Base-by-base conservation (phyloP, 2,888 invertebrate genomes). In the Oegoconia quadripuncta region DNA sequence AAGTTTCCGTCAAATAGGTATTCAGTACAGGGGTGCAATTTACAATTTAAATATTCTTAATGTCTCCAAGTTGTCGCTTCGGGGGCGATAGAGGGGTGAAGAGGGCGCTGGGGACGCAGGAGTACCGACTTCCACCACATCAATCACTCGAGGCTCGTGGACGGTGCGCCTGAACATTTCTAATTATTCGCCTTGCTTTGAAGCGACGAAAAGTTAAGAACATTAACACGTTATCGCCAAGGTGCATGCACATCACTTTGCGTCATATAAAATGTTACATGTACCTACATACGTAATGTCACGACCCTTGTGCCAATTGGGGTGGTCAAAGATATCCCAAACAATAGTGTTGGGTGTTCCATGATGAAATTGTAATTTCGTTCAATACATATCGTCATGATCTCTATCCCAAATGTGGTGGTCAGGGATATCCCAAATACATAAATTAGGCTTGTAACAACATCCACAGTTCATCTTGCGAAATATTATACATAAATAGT, bases 31-130 rank as follows among this genome's bases (percentile, higher is more conserved):
- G 76, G 59, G 66, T 79, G 78, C 69, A 83, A 87, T 86, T 84
- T 86, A 83, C 81, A 86, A 84, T 87, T 84, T 83, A 86, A 87
- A 87, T 87, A 83, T 84, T 82, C 77, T 81, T 86, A 84, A 87
- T 87, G 86, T 86, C 79, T 73, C 78, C 79, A 74, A 83, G 86
- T 81, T 77, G 80, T 77, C 81, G 75, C 68, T 50, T 57, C 53
- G 52, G 54, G 44, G 54, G 57, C 47, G 46, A 50, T 48, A 42
- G 50, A 51, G 48, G 48, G 50, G 52, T 55, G 58, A 37, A 43
- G 44, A 50, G 52, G 60, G 56, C 37, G 37, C 28, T n/a, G 35
- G 53, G 46, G 47, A 58, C 46, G 52, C 44, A 48, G 51, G 46
- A 42, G 30, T 62, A 60, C 62, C 64, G 69, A 64, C 74, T 87